Base-by-base conservation (phyloP, 2,113 vertebrate genomes). In the Himantopus leucocephalus region DNA sequence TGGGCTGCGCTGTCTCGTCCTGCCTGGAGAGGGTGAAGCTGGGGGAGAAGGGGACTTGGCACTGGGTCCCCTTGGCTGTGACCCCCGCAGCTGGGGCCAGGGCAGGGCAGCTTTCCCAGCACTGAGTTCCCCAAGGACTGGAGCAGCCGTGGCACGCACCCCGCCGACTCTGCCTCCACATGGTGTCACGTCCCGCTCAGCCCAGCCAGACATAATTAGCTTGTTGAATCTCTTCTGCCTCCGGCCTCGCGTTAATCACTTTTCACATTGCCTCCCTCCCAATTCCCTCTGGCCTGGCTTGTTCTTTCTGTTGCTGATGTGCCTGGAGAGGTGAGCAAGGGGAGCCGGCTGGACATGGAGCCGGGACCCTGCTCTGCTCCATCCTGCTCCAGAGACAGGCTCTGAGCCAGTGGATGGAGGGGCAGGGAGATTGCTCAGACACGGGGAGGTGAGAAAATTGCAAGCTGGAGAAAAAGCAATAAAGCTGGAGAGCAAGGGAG, bases 121-220 rank as follows among this genome's bases (percentile, higher is more conserved):
- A 47, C 23, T 0, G 8, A 91, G 24, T 18, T 60, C 52, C 55
- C 56, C 2, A 17, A 39, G 56, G 64, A 47, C 21, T 0, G 0
- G 14, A 21, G 56, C 13, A 68, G 32, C 68, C 5, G 1, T 1
- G 5, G 90, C 48, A 41, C 0, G 1, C 35, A n/a, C 55, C 60
- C 71, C 1, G 1, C 63, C 1, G 8, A 21, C 62, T 90, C 55
- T 66, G 63, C 22, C 56, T 23, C 73, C 43, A 23, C 0, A 0
- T 37, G 62, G 85, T 95, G 96, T 84, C 90, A 71, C 3, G 8
- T 93, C 95, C 96, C 3, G 2, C 85, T 83, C 85, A 86, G 88
- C 90, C 91, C 85, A 94, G 73, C 43, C 94, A 96, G 92, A 93
- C 14, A 2, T 95, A 96, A 97, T 97, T 97, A 96, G 77, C 94